phyloP scores from a whole-genome alignment of 1,140 invertebrate genomes.

The Odontomachus brunneus region DNA sequence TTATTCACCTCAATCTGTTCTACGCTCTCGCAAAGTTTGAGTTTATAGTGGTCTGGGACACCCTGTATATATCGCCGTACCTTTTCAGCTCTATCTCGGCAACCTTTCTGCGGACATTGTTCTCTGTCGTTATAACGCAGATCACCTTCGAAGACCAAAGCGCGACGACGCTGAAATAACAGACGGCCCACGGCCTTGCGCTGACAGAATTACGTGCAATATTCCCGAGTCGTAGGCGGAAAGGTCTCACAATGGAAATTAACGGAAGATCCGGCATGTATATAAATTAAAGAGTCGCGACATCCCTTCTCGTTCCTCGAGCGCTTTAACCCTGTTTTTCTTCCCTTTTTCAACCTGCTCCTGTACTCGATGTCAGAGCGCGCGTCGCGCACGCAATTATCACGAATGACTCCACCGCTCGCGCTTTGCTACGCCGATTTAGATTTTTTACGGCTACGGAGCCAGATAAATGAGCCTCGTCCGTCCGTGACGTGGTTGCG shows the following conservation, averaged over 20 bases:
- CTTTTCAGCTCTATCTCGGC: neutral
- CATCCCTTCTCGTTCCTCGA: too few species aligned
- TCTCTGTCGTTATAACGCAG: neutral
- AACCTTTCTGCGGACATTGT: slow-evolving; percentile 20
- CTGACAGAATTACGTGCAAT: neutral
- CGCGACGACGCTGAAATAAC: neutral
- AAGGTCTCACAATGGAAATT: neutral
- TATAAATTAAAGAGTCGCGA: too few species aligned
- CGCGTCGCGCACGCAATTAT: neutral
- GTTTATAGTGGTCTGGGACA: too few species aligned
- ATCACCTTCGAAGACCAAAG: neutral
- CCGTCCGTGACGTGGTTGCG: neutral
- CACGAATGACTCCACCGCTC: neutral
- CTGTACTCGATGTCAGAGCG: too few species aligned
- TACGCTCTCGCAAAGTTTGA: too few species aligned
- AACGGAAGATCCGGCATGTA: too few species aligned
- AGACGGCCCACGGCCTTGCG: neutral
- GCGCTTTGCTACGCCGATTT: slow-evolving; percentile 20
- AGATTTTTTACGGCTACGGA: neutral
- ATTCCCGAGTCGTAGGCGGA: neutral
- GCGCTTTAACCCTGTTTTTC: too few species aligned
- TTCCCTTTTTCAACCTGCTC: too few species aligned
- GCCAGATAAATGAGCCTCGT: neutral
- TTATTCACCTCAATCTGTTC: too few species aligned
- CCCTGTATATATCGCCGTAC: neutral